Conservation (phyloP, 2,888 invertebrate genomes). For the Kuschelorhynchus macadamiae region DNA sequence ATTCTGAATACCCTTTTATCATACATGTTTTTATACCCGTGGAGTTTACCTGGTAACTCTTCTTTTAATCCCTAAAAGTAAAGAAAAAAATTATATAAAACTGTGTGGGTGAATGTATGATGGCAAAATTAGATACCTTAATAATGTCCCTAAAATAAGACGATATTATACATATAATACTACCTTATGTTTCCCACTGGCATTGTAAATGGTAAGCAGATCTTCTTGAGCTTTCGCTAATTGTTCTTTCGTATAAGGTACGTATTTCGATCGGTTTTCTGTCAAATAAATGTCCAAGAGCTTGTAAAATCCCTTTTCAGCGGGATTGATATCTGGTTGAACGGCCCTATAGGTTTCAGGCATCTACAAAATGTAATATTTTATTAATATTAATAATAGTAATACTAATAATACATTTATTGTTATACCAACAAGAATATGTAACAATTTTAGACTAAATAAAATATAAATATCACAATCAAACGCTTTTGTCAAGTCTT, state of each 20-base stretch:
- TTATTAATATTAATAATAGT: no score
- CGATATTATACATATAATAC: no score
- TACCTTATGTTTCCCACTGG: conserved; percentile 59
- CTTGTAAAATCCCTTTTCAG: conserved; percentile 64
- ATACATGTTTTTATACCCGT: conserved; percentile 57
- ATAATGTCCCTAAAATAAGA: no score
- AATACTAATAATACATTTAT: no score
- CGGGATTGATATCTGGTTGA: conserved; percentile 65
- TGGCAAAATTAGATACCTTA: background rate
- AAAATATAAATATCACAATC: no score
- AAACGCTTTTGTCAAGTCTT: no score
- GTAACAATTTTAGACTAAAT: no score
- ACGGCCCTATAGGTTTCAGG: conserved; percentile 63
- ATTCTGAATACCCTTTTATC: conserved; percentile 55
- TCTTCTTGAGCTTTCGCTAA: conserved; percentile 64
- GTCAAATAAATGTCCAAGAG: conserved; percentile 67
- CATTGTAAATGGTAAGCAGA: conserved; percentile 66
- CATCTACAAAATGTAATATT: conserved; percentile 56
- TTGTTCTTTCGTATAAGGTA: conserved; percentile 61
- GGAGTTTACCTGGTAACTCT: conserved; percentile 51
- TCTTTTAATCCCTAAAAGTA: conserved; percentile 54
- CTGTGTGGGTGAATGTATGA: background rate
- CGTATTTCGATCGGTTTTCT: conserved; percentile 61
- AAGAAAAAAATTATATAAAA: background rate
- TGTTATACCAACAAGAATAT: no score